Base-by-base conservation (phyloP, 2,888 invertebrate genomes). In the Drosophila anceps region DNA sequence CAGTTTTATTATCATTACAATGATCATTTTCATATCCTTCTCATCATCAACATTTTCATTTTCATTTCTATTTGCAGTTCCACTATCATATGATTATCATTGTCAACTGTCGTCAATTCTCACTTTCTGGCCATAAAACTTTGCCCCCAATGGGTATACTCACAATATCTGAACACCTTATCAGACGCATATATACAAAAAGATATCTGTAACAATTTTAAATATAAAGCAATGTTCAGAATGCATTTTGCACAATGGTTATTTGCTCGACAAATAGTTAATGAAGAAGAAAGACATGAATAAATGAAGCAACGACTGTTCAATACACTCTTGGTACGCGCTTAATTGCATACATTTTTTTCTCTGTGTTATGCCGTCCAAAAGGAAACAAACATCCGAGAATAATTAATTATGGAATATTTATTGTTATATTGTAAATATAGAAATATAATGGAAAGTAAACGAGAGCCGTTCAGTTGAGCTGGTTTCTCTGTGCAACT, bases 391-490 rank as follows among this genome's bases (percentile, higher is more conserved):
- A 41, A 41, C 18, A 55, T 55, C 29, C 29, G 27, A 31, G 55
- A 18, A 29, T 55, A 31, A 63, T 63, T 63, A 46, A 62, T 63
- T 46, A n/a, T 46, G 20, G 13, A 46, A 63, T 37, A 20, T 29
- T 46, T 63, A 27, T 35, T 46, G 29, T 6, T 29, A 13, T 46
- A 46, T n/a, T 13, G 46, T 5, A 35, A 1, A 29, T 48, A n/a
- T 29, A 48, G 48, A 37, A 62, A 13, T 7, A 35, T 20, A 53
- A 35, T 63, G 13, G 37, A 63, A 35, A 24, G 35, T 35, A n/a
- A 7, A 13, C 46, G 37, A 12, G 13, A 24, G 13, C 13, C 24
- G 24, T 46, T 37, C 46, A 31, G 18, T 15, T 39, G 6, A 48
- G 58, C 58, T 39, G 39, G 39, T 64, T 65, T 31, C 39, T 9